phyloP scores from a whole-genome alignment of 2,113 vertebrate genomes.

The Anas platyrhynchos region DNA sequence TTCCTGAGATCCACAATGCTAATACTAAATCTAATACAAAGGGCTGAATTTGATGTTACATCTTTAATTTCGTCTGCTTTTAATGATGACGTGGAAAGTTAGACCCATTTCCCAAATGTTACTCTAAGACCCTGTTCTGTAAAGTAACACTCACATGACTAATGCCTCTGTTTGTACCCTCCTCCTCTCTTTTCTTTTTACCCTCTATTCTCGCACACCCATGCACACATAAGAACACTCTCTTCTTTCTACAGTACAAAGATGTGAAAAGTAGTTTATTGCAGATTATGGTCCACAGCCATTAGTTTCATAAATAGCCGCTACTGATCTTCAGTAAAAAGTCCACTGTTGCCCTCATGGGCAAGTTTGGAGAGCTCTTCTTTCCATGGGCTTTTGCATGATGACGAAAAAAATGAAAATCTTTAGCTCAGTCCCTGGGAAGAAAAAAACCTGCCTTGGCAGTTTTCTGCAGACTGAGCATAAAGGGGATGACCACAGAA shows the following conservation, averaged over 20 bases:
- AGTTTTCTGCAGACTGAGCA: neutral
- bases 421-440: neutral
- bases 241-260: neutral
- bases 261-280: neutral
- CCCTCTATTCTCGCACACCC: accelerated
- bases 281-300: neutral
- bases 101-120: neutral
- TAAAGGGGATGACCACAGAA: neutral
- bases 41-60: neutral
- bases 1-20: neutral
- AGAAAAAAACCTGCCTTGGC: neutral
- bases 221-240: neutral
- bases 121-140: neutral
- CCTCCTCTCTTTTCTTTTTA: neutral
- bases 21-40: neutral
- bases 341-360: neutral
- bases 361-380: neutral
- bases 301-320: neutral
- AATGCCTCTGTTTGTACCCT: neutral
- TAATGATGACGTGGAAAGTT: neutral
- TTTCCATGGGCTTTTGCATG: neutral
- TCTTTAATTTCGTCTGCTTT: neutral
- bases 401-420: neutral
- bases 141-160: neutral
- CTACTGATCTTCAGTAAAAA: neutral